Percentiles rank a stretch among this genome's conserved stretches.
Evolutionary conservation across 2,797 vertebrate species (phyloP).

Genomic region (Brotogeris chrysoptera): DNA sequence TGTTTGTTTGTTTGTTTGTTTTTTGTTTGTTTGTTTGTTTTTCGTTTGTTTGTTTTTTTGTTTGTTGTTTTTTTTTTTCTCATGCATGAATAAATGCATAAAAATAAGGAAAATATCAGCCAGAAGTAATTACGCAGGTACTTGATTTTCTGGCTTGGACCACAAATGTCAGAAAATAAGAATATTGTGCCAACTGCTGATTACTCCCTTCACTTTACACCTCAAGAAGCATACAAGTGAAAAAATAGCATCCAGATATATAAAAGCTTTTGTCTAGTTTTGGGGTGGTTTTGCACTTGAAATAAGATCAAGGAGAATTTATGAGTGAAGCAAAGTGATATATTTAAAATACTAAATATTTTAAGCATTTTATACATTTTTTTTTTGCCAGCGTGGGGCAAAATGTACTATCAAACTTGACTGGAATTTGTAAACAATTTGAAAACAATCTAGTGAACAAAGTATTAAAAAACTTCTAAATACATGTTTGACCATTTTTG

Average conservation of each 20-base stretch:
- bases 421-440: background rate
- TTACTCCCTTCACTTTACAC: background rate
- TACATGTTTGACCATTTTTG: background rate
- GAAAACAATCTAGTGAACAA: background rate
- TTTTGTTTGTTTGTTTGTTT: background rate
- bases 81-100: background rate
- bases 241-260: background rate
- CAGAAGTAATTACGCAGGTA: background rate
- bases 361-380: background rate
- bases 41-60: too few species aligned
- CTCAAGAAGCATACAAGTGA: background rate
- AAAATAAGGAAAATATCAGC: background rate
- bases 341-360: background rate
- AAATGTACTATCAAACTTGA: background rate
- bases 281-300: background rate
- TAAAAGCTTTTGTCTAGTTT: background rate
- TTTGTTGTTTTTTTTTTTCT: background rate
- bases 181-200: background rate
- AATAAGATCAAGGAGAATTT: background rate
- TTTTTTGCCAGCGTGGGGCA: background rate
- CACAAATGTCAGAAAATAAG: background rate
- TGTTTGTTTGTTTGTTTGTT: background rate
- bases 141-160: background rate
- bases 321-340: background rate
- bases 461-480: background rate